Percentiles rank a stretch among this genome's conserved stretches.
Evolutionary conservation across 2,797 vertebrate species (phyloP).

Genomic region (Vireo griseus): DNA sequence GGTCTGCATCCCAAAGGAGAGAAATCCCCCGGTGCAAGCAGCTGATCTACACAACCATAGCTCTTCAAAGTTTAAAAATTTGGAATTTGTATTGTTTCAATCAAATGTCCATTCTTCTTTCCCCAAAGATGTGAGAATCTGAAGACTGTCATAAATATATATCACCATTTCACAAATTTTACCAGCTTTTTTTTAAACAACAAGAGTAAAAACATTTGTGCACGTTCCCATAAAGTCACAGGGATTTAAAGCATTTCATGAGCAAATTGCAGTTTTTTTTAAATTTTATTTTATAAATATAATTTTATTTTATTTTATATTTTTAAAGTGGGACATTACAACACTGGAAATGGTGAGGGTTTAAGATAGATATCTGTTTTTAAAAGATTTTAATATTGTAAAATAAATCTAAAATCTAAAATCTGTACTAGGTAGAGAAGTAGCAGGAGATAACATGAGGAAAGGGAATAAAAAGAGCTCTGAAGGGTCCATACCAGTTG

Average conservation of each 20-base stretch:
- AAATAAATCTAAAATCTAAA: conserved; percentile 78
- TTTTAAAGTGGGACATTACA: conserved; percentile 59
- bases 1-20: not conserved
- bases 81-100: not conserved
- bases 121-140: not conserved
- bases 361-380: conserved; percentile 31
- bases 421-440: conserved; percentile 72
- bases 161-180: conserved; percentile 13
- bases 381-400: conserved; percentile 70
- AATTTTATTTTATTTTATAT: conserved; percentile 43
- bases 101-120: not conserved
- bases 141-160: not conserved
- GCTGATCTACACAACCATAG: not conserved
- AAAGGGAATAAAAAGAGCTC: conserved; percentile 84
- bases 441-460: conserved; percentile 78
- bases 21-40: not conserved
- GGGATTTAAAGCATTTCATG: conserved; percentile 23
- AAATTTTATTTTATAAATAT: too few species aligned
- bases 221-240: not conserved
- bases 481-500: conserved; percentile 77
- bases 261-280: not conserved
- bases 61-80: conserved; percentile 17
- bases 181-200: conserved; percentile 36
- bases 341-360: conserved; percentile 55
- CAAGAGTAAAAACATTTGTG: conserved; percentile 6